Base-by-base conservation (phyloP, 2,888 invertebrate species). In the Catocala sponsa region DNA sequence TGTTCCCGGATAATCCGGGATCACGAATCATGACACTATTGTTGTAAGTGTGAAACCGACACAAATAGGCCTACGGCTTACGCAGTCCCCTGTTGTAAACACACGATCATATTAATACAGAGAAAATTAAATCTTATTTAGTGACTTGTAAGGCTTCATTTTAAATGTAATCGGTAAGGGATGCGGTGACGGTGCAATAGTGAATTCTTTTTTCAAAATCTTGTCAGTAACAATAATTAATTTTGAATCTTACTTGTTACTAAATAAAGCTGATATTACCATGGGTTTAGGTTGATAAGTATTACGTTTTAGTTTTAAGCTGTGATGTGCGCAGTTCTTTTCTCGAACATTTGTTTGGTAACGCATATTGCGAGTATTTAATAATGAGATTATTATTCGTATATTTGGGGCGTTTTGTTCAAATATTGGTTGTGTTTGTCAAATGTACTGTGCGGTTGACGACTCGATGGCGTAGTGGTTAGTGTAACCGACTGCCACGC, bases 31-130 rank as follows among this genome's bases (percentile, higher is more conserved):
- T 94, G 94, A 92, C 94, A 92, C 94, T 94, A 94, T 94, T 94
- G 94, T 94, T 94, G 93, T 92, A 94, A 94, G 94, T 94, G 94
- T 93, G 94, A 94, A 94, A 93, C 93, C 93, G 94, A 93, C 94
- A 89, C 92, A 94, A 94, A 94, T 92, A 93, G 92, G 94, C 92
- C 92, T 80, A 81, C 74, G 79, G 85, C 81, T 83, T 84, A 71
- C 70, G 72, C 71, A 71, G 65, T 75, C 83, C 83, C 79, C 68
- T 66, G 64, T 56, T 72, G 55, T 64, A 70, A 73, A 69, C 57
- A 68, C 62, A 61, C 63, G 54, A 43, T 13, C 6, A 59, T 52
- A 60, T 55, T n/a, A 6, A 15, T 52, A 50, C 13, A 76, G 61
- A n/a, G 10, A 2, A 85, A 74, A 74, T 75, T 78, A 6, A 62